Percentiles rank a stretch among this genome's conserved stretches.
phyloP scores from a whole-genome alignment of 2,888 invertebrate species.

The Euzophera pinguis region DNA sequence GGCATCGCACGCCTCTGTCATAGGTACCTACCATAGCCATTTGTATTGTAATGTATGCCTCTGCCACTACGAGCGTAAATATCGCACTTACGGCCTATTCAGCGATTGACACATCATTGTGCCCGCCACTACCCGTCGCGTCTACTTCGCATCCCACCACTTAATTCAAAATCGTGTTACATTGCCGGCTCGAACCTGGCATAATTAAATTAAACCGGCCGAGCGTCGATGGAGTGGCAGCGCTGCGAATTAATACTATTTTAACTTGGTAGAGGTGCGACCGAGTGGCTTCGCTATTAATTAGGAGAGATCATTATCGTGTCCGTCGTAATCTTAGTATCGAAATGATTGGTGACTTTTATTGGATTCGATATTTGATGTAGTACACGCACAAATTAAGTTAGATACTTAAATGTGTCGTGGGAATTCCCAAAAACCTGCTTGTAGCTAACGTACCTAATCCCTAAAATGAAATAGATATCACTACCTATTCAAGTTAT shows the following conservation, averaged over 20 bases:
- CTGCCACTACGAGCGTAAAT: slow-evolving; percentile 43
- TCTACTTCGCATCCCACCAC: slow-evolving; percentile 8
- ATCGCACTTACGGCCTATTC: slow-evolving; percentile 33
- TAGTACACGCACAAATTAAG: not conserved
- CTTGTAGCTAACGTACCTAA: no score
- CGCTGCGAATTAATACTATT: slow-evolving; percentile 25
- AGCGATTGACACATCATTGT: slow-evolving; percentile 28
- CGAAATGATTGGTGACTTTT: slow-evolving; percentile 10
- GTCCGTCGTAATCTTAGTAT: slow-evolving; percentile 14
- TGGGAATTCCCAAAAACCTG: no score
- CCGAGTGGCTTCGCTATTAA: slow-evolving; percentile 23
- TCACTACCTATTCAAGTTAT: no score
- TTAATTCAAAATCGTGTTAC: slow-evolving; percentile 18
- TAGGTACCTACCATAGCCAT: no score
- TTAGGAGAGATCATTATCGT: slow-evolving; percentile 31
- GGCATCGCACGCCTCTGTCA: slow-evolving; percentile 18
- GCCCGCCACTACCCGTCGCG: slow-evolving; percentile 12
- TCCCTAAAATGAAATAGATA: no score
- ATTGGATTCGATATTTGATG: not conserved
- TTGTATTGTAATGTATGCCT: no score
- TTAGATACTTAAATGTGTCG: no score
- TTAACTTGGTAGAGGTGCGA: slow-evolving; percentile 23
- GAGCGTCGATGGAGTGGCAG: slow-evolving; percentile 24
- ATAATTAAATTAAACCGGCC: slow-evolving; percentile 22
- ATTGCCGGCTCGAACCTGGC: slow-evolving; percentile 23